These are phyloP conservation scores for Tenodera sinensis DNA, from an alignment of 2,888 invertebrate genomes.

Conservation along the genomic window DNA sequence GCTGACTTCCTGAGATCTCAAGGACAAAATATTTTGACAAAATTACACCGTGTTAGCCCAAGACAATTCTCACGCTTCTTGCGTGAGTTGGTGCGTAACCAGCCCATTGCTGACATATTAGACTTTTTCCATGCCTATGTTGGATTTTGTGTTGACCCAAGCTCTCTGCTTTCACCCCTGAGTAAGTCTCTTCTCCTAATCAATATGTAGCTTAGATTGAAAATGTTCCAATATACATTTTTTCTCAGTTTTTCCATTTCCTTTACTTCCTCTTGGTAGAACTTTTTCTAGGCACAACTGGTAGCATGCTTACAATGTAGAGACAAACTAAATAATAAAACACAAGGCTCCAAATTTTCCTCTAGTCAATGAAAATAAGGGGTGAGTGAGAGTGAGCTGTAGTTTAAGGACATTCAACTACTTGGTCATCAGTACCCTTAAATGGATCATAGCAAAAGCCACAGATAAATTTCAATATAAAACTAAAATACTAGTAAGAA, in stretches of 20 bases:
- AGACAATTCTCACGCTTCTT: conserved; percentile 63
- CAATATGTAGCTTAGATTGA: neutral
- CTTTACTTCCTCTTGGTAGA: neutral
- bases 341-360: no score
- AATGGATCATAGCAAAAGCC: no score
- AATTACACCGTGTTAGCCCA: conserved; percentile 66
- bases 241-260: neutral
- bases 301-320: no score
- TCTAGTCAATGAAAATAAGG: no score
- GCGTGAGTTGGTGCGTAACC: conserved; percentile 70
- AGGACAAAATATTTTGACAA: conserved; percentile 71
- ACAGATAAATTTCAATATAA: no score
- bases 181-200: conserved; percentile 59
- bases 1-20: conserved; percentile 86
- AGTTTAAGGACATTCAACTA: no score
- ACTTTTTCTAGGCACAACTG: neutral
- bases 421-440: no score
- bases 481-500: no score
- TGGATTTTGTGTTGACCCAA: conserved; percentile 92
- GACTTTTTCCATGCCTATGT: conserved; percentile 94
- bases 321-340: no score
- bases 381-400: no score
- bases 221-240: neutral
- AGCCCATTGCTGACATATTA: conserved; percentile 76
- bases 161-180: conserved; percentile 77